Conservation (phyloP, 2,888 invertebrate species). For the Clistopyga incitator region DNA sequence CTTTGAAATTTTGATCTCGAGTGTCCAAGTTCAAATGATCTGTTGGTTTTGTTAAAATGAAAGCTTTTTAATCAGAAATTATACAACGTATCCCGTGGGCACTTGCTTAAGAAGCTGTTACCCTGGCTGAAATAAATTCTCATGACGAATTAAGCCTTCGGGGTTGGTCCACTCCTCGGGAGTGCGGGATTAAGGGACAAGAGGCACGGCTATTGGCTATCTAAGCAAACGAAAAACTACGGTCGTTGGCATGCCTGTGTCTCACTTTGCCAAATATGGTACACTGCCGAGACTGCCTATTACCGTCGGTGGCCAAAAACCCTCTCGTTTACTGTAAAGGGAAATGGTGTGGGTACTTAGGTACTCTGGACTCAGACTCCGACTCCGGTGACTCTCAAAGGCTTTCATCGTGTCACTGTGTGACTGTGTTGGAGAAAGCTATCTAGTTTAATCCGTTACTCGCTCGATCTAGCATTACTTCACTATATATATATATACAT, state of each 20-base stretch:
- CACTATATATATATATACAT: neutral
- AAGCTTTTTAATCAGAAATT: slow-evolving; percentile 32
- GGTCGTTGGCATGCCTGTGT: neutral
- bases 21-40: too few species aligned
- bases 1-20: too few species aligned
- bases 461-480: slow-evolving; percentile 21
- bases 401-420: slow-evolving; percentile 33
- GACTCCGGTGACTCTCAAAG: slow-evolving; percentile 42
- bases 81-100: neutral
- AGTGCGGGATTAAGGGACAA: neutral
- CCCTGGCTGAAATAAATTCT: slow-evolving; percentile 47
- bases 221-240: neutral
- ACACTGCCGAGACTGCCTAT: neutral
- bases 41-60: neutral
- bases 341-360: slow-evolving; percentile 17
- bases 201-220: neutral
- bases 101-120: slow-evolving; percentile 33
- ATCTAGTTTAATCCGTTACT: slow-evolving; percentile 38
- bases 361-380: slow-evolving; percentile 34
- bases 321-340: neutral
- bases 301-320: slow-evolving; percentile 2
- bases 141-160: slow-evolving; percentile 52
- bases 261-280: neutral
- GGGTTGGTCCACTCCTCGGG: slow-evolving; percentile 4
- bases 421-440: slow-evolving; percentile 23